Percentiles rank a stretch among this genome's conserved stretches.
These are phyloP conservation scores for Zeuzera pyrina DNA, from an alignment of 2,888 invertebrate genomes.

Conservation along the genomic window DNA sequence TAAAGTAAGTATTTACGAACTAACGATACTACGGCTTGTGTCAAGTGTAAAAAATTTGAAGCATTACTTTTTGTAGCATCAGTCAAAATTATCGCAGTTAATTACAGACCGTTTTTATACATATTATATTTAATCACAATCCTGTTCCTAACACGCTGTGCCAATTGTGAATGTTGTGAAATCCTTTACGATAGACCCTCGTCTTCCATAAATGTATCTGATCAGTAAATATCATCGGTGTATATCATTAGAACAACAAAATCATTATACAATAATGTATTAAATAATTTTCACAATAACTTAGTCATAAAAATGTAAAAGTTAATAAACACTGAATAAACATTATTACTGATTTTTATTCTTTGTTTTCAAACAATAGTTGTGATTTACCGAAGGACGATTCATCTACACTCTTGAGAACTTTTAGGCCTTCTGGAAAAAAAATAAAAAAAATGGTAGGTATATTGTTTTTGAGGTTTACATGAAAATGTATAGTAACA, in stretches of 20 bases:
- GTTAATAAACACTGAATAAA: slow-evolving; percentile 61
- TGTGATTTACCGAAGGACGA: slow-evolving; percentile 38
- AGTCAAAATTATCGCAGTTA: too few relatives aligned
- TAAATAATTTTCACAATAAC: slow-evolving; percentile 63
- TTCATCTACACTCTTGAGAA: slow-evolving; percentile 45
- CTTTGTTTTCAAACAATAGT: slow-evolving; percentile 39
- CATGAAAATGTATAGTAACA: too few relatives aligned
- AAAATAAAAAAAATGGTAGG: slow-evolving; percentile 12
- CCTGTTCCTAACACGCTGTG: slow-evolving; percentile 61
- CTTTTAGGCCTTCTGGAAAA: slow-evolving; percentile 57
- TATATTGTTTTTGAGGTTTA: too few relatives aligned
- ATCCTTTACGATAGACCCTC: slow-evolving; percentile 44
- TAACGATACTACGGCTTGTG: too few relatives aligned
- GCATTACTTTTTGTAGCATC: too few relatives aligned
- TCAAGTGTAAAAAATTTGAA: too few relatives aligned
- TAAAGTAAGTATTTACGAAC: too few relatives aligned
- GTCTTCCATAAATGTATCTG: slow-evolving; percentile 54
- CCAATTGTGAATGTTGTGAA: slow-evolving; percentile 38
- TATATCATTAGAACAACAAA: slow-evolving; percentile 41
- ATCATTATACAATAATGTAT: slow-evolving; percentile 56
- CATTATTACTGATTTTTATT: slow-evolving; percentile 29
- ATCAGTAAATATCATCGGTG: slow-evolving; percentile 16
- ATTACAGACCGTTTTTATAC: too few relatives aligned
- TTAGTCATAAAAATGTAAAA: slow-evolving; percentile 52
- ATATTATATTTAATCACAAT: too few relatives aligned